Evolutionary conservation across 2,113 vertebrate species (phyloP).

Genomic region (Tachysurus fulvidraco): DNA sequence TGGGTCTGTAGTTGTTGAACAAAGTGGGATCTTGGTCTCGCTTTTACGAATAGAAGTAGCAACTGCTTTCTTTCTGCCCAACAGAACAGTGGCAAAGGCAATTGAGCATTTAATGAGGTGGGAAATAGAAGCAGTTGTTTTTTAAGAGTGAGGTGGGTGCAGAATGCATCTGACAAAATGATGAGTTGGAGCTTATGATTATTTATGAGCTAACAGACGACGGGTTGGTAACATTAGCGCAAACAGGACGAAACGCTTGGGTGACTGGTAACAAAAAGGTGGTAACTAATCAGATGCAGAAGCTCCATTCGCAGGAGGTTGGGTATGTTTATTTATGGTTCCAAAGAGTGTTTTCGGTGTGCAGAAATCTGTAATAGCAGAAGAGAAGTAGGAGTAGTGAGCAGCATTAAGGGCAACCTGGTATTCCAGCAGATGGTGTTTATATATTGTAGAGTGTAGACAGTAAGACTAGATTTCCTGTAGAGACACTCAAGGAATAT

Average conservation of each 20-base stretch:
- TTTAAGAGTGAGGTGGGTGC: background rate
- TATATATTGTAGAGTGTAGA: background rate
- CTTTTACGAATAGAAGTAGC: background rate
- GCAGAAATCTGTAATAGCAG: background rate
- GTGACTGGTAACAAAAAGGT: background rate
- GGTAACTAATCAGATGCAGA: background rate
- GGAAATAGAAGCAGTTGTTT: background rate
- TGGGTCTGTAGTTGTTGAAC: background rate
- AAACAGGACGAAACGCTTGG: background rate
- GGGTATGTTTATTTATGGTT: slow-evolving; percentile 6
- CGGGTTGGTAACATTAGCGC: background rate
- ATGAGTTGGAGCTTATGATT: background rate
- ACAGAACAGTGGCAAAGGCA: background rate
- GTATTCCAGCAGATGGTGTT: background rate
- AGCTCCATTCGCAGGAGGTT: background rate
- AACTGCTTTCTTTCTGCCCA: background rate
- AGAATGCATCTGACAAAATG: background rate
- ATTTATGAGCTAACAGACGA: background rate
- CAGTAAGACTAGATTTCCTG: background rate
- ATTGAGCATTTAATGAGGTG: slow-evolving; percentile 13
- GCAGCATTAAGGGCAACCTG: background rate
- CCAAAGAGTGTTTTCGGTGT: background rate
- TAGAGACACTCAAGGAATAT: background rate
- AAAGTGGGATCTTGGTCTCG: background rate
- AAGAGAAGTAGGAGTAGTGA: background rate